A percentile compares a stretch with the other conserved stretches of the same genome.
Evolutionary conservation across 2,888 invertebrate species (phyloP).

Genomic region (Hypsopygia costalis): DNA sequence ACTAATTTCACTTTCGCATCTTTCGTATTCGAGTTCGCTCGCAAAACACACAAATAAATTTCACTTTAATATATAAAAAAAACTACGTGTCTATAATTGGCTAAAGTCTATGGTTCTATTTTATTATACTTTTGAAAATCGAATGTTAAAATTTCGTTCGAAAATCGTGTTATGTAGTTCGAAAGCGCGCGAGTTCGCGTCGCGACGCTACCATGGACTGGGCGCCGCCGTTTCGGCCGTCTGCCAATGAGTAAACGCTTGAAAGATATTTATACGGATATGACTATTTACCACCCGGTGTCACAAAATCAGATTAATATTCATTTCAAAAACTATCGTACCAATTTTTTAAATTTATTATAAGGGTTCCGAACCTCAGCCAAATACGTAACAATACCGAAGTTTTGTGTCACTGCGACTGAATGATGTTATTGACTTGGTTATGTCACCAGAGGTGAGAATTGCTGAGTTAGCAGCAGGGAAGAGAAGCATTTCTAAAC

Average conservation of each 20-base stretch:
- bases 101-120: constrained; percentile 13
- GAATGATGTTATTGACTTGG: too few species aligned
- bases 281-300: constrained; percentile 46
- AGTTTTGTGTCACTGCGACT: too few species aligned
- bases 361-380: too few species aligned
- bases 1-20: constrained; percentile 32
- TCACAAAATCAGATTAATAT: constrained; percentile 21
- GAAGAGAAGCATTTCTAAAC: too few species aligned
- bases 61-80: too few species aligned
- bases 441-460: too few species aligned
- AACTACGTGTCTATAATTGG: constrained; percentile 12
- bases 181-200: constrained; percentile 53
- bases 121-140: constrained; percentile 16
- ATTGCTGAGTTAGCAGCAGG: too few species aligned
- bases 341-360: too few species aligned
- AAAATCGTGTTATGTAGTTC: constrained; percentile 40
- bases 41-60: constrained; percentile 14
- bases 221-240: constrained; percentile 56
- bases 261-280: constrained; percentile 73
- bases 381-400: too few species aligned
- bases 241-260: constrained; percentile 70
- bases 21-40: constrained; percentile 29
- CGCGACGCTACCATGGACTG: constrained; percentile 66
- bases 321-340: not conserved
- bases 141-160: constrained; percentile 31